phyloP scores from a whole-genome alignment of 2,113 vertebrate genomes.

The Rhinogobius similis region DNA sequence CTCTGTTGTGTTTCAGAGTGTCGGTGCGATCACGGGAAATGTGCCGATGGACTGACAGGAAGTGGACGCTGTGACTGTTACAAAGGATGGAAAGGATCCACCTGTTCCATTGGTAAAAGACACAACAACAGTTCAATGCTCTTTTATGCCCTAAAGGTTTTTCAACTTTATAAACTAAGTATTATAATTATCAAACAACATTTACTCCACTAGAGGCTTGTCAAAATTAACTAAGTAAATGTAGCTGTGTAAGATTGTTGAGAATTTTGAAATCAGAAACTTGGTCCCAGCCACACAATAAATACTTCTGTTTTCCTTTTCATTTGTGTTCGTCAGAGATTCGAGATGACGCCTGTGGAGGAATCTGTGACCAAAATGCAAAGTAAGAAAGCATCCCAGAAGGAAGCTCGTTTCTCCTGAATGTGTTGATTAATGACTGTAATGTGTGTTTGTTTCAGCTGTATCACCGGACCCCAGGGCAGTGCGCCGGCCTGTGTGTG shows the following conservation, averaged over 20 bases:
- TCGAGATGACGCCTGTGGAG: conserved; percentile 80
- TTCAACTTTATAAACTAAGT: background rate
- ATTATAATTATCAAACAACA: too few species aligned
- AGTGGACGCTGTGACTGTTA: conserved; percentile 87
- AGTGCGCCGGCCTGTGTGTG: conserved; percentile 80
- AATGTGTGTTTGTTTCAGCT: conserved; percentile 76
- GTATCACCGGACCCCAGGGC: conserved; percentile 74
- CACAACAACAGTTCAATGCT: background rate
- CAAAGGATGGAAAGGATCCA: conserved; percentile 86
- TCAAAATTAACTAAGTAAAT: too few species aligned
- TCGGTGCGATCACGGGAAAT: conserved; percentile 84
- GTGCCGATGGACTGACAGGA: conserved; percentile 85
- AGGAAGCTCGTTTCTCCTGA: background rate
- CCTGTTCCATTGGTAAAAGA: conserved; percentile 83
- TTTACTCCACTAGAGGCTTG: too few species aligned
- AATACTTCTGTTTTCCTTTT: background rate
- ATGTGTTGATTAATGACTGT: background rate
- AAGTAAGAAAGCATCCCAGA: conserved; percentile 80
- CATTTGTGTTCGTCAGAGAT: conserved; percentile 75
- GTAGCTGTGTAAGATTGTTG: background rate
- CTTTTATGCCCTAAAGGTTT: too few species aligned
- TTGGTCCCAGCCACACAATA: background rate
- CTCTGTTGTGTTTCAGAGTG: conserved; percentile 79
- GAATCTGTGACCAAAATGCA: conserved; percentile 83
- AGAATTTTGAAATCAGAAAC: background rate